Percentiles rank a stretch among this genome's conserved stretches.
phyloP scores from a whole-genome alignment of 2,888 invertebrate genomes.

The Lasioglossum lativentre region DNA sequence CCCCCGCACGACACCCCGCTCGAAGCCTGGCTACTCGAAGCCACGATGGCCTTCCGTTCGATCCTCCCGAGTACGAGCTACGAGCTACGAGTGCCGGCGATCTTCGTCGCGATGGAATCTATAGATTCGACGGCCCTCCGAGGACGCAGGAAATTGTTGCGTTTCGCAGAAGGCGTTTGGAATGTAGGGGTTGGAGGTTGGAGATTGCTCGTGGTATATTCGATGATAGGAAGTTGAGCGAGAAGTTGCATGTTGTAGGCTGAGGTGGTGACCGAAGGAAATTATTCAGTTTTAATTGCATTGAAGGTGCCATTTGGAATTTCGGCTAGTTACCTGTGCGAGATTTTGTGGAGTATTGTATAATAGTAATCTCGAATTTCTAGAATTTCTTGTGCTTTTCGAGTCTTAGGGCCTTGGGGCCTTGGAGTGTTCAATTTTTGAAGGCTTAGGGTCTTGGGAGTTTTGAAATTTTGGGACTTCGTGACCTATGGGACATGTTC shows the following conservation, averaged over 20 bases:
- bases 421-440: too few species aligned
- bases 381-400: background rate
- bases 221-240: background rate
- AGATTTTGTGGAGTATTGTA: background rate
- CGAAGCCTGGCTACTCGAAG: background rate
- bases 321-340: background rate
- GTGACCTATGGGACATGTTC: background rate
- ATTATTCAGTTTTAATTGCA: background rate
- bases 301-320: background rate
- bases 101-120: background rate
- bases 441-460: too few species aligned
- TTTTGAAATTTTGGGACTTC: background rate
- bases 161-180: background rate
- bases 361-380: background rate
- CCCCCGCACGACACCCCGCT: conserved; percentile 51
- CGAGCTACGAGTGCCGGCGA: conserved; percentile 15
- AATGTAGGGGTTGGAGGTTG: background rate
- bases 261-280: background rate
- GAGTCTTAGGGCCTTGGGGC: too few species aligned
- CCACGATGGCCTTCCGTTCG: conserved; percentile 6
- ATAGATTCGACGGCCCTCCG: background rate
- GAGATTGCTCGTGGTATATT: background rate
- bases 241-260: background rate
- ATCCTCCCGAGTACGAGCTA: conserved; percentile 14
- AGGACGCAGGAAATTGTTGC: background rate